Conservation (phyloP, 1,140 invertebrate genomes). For the Sinonovacula constricta region DNA sequence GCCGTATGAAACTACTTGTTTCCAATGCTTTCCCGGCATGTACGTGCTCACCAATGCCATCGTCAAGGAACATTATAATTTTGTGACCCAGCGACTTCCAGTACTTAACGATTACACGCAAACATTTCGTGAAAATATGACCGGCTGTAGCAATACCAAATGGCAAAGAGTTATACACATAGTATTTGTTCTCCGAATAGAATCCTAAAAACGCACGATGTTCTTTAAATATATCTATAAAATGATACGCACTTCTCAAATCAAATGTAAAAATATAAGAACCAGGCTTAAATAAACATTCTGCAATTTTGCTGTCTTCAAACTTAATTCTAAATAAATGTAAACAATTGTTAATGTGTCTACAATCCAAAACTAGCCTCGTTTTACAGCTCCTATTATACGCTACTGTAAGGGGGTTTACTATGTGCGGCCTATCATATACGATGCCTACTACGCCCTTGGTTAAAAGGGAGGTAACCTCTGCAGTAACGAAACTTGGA, state of each 20-base stretch:
- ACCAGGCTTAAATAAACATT: constrained; percentile 12
- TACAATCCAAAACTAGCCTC: no score
- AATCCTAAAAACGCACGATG: constrained; percentile 49
- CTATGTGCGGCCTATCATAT: no score
- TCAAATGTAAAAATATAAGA: constrained; percentile 51
- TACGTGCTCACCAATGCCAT: constrained; percentile 24
- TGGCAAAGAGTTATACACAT: constrained; percentile 47
- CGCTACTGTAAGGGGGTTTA: no score
- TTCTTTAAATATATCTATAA: constrained; percentile 36
- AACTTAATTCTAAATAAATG: constrained; percentile 47
- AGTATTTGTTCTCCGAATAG: constrained; percentile 16
- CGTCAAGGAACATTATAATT: constrained; percentile 43
- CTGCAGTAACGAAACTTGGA: no score
- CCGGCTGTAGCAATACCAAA: constrained; percentile 30
- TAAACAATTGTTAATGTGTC: constrained; percentile 47
- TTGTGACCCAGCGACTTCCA: constrained; percentile 15
- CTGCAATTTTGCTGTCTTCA: constrained; percentile 33
- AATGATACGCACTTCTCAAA: constrained; percentile 52
- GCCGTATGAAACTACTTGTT: neutral
- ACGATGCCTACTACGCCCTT: no score
- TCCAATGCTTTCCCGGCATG: neutral
- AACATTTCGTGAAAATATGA: constrained; percentile 28
- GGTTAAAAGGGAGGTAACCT: no score
- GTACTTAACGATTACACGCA: constrained; percentile 15
- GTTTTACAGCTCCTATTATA: no score